Evolutionary conservation across 2,113 vertebrate genomes (phyloP).

Genomic region (Rhinichthys klamathensis): DNA sequence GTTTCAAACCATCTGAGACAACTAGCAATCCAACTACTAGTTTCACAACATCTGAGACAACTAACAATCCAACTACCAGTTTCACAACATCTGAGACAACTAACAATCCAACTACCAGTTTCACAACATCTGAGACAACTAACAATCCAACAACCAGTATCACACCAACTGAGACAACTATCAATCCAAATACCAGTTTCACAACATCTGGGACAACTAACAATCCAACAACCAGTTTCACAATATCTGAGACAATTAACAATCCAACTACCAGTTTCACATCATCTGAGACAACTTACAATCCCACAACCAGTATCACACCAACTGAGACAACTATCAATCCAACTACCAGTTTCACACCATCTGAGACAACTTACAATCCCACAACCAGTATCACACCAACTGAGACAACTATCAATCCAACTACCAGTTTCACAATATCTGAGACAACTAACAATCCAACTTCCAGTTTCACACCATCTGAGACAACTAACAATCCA

Average conservation of each 20-base stretch:
- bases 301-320: neutral
- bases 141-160: neutral
- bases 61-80: neutral
- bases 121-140: no score
- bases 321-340: fast-evolving
- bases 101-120: no score
- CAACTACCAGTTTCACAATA: neutral
- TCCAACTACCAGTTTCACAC: neutral
- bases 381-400: neutral
- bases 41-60: neutral
- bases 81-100: neutral
- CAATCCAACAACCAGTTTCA: no score
- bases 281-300: no score
- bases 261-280: neutral
- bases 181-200: neutral
- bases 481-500: no score
- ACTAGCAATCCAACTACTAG: neutral
- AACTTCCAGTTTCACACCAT: fast-evolving
- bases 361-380: neutral
- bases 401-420: neutral
- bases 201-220: neutral
- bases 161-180: fast-evolving
- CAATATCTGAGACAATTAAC: no score
- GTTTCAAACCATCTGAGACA: neutral
- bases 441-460: fast-evolving